A percentile compares a stretch with the other conserved stretches of the same genome.
phyloP scores from a whole-genome alignment of 1,140 invertebrate species.

The Phymastichus coffea region DNA sequence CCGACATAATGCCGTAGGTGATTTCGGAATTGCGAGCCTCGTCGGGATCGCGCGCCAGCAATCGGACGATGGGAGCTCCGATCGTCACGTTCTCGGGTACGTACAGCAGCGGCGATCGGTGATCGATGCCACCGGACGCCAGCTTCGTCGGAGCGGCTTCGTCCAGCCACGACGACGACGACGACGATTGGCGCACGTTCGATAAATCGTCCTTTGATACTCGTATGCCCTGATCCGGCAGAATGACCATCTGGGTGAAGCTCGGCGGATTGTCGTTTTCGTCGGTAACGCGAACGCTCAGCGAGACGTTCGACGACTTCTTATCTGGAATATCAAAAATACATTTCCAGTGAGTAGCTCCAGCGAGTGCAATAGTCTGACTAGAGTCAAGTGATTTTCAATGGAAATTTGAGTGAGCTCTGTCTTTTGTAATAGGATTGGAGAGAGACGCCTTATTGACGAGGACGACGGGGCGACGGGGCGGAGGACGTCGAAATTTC shows the following conservation, averaged over 20 bases:
- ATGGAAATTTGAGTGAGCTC: too few relatives aligned
- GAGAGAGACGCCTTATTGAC: too few relatives aligned
- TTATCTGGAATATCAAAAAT: constrained; percentile 47
- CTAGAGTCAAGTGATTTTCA: too few relatives aligned
- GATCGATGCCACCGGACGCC: constrained; percentile 37
- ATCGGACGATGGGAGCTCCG: constrained; percentile 72
- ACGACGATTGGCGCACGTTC: constrained; percentile 40
- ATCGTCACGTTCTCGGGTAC: constrained; percentile 77
- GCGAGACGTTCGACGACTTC: constrained; percentile 67
- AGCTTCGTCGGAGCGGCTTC: constrained; percentile 38
- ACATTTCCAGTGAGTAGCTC: constrained; percentile 8
- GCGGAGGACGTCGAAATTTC: too few relatives aligned
- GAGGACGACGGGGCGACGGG: too few relatives aligned
- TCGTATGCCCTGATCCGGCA: constrained; percentile 65
- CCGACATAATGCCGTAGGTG: constrained; percentile 68
- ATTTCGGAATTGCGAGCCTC: constrained; percentile 71
- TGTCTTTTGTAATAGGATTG: too few relatives aligned
- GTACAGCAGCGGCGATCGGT: constrained; percentile 61
- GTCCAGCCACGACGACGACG: too few relatives aligned
- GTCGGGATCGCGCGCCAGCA: constrained; percentile 83
- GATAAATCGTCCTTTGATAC: constrained; percentile 53
- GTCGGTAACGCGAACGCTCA: constrained; percentile 74
- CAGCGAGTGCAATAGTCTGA: background rate
- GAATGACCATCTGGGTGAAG: constrained; percentile 67
- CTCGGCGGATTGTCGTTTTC: constrained; percentile 82